These are phyloP conservation scores for Chaetophractus vellerosus DNA, from an alignment of 2,797 vertebrate species.

Conservation along the genomic window DNA sequence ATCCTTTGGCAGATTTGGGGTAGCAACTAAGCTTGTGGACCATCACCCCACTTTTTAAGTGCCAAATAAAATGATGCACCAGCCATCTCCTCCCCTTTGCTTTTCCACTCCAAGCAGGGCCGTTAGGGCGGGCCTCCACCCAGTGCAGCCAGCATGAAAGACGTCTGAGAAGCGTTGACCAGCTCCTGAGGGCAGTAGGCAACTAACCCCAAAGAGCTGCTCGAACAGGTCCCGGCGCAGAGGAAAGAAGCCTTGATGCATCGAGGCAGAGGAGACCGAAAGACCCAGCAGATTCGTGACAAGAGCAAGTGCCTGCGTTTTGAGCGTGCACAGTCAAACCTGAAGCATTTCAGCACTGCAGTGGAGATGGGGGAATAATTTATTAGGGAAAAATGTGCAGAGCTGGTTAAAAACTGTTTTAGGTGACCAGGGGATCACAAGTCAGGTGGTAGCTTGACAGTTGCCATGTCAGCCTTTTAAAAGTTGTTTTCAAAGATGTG, in stretches of 20 bases:
- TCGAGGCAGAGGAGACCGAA: constrained; percentile 70
- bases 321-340: constrained; percentile 58
- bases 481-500: constrained; percentile 70
- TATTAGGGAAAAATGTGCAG: constrained; percentile 76
- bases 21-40: neutral
- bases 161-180: neutral
- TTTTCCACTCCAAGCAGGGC: neutral
- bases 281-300: constrained; percentile 64
- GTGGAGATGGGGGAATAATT: constrained; percentile 75
- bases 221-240: constrained; percentile 17
- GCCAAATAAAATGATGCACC: neutral
- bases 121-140: neutral
- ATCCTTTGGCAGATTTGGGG: neutral
- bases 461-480: constrained; percentile 40
- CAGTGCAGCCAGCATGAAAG: neutral
- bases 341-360: neutral
- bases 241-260: constrained; percentile 17
- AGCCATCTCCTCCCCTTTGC: neutral
- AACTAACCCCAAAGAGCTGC: constrained; percentile 48
- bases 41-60: neutral
- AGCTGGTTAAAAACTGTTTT: constrained; percentile 77
- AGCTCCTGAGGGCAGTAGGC: constrained; percentile 50
- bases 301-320: constrained; percentile 75
- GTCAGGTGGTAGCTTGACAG: constrained; percentile 69
- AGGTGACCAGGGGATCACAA: constrained; percentile 77